Evolutionary conservation across 2,888 invertebrate species (phyloP), one percentile per base, ranked within the genome.

Genomic region (Eumerus sabulonum): DNA sequence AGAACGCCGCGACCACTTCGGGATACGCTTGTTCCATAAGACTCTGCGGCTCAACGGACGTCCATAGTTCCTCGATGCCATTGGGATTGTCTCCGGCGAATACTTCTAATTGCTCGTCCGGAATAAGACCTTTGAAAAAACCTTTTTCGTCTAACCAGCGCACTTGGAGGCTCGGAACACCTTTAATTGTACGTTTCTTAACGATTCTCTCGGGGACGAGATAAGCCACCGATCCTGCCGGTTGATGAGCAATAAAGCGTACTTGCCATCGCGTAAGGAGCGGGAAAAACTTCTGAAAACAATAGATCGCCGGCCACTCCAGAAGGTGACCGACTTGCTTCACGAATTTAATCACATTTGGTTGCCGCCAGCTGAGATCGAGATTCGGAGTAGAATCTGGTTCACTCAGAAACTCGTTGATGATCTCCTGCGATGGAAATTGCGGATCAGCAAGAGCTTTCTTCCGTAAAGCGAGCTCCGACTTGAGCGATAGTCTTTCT

Each of bases 261-360:
- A 88, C 91, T 85, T 95, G 94, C 95, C 95, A 95, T 82, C 95
- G 91, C 0, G 94, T 94, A 17, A 94, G 86, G 47, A 96, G 86
- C 0, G 95, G 94, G 68, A 95, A 90, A 82, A 95, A 92, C 86
- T 95, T 96, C 84, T 93, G 93, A 81, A 95, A 93, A 42, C 93
- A 91, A 86, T 96, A 95, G 35, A 92, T 90, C 84, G 93, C 92
- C 1, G 93, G 91, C 96, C 96, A 96, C 82, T 91, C 91, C 59
- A 96, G 86, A 83, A 93, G 92, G 70, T 89, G 90, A 0, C 90
- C 90, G 88, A 94, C 92, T 82, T 94, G 91, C 87, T 91, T 92
- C 84, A 94, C 90, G 88, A 95, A 95, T 85, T 92, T 91, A 11
- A 92, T 90, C 51, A 95, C 86, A 87, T 93, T 91, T 0, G 95